phyloP scores from a whole-genome alignment of 2,797 vertebrate species.

The Allobates femoralis region DNA sequence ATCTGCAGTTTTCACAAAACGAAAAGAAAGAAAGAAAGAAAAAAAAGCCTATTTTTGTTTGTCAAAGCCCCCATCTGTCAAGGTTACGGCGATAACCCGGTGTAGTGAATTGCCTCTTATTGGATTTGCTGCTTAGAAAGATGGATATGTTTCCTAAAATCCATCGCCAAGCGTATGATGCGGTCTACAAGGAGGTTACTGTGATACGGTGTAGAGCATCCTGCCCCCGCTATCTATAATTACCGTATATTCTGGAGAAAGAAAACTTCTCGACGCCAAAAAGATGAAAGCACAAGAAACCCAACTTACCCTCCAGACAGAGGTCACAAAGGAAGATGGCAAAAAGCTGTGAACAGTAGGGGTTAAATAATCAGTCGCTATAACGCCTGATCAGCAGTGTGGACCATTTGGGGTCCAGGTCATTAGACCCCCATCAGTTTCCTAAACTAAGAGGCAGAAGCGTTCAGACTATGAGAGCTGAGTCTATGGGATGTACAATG shows the following conservation, averaged over 20 bases:
- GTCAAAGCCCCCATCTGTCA: slow-evolving; percentile 59
- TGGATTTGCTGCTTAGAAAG: slow-evolving; percentile 59
- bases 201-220: neutral
- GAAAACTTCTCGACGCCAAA: neutral
- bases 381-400: too few relatives aligned
- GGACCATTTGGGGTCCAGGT: too few relatives aligned
- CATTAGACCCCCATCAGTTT: too few relatives aligned
- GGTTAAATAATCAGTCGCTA: too few relatives aligned
- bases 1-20: slow-evolving; percentile 51
- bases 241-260: neutral
- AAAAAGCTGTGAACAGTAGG: neutral
- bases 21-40: neutral
- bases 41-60: slow-evolving; percentile 52
- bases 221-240: neutral
- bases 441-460: too few relatives aligned
- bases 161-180: slow-evolving; percentile 18
- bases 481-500: too few relatives aligned
- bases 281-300: neutral
- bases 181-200: slow-evolving; percentile 36
- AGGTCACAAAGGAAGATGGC: neutral
- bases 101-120: slow-evolving; percentile 56
- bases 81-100: slow-evolving; percentile 56
- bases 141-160: slow-evolving; percentile 62
- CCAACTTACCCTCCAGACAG: neutral
- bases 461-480: too few relatives aligned